phyloP scores from a whole-genome alignment of 2,888 invertebrate genomes.

The Acrobeloides nanus region DNA sequence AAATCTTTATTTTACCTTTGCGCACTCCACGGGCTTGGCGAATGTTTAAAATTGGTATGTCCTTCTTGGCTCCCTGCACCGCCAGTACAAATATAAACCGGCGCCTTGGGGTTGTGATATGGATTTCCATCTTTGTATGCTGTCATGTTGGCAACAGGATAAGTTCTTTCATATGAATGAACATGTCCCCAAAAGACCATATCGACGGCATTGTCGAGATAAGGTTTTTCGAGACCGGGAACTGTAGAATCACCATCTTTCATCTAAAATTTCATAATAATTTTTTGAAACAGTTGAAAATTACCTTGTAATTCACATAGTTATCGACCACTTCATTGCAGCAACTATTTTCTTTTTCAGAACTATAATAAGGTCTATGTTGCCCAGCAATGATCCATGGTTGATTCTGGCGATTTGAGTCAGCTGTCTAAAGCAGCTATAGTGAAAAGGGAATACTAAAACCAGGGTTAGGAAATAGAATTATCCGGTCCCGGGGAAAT shows the following conservation, averaged over 20 bases:
- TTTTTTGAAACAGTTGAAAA: no score
- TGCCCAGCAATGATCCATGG: constrained; percentile 79
- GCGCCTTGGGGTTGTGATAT: constrained; percentile 71
- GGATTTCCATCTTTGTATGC: no score
- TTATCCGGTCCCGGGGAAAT: no score
- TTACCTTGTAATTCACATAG: no score
- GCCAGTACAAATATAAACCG: constrained; percentile 80
- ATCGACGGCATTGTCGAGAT: constrained; percentile 81
- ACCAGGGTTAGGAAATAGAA: no score
- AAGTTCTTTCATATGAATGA: constrained; percentile 68
- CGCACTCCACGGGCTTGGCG: no score
- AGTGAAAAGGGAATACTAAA: no score
- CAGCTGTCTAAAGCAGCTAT: no score
- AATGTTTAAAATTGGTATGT: no score
- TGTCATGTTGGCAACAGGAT: constrained; percentile 63
- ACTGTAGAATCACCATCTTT: constrained; percentile 44
- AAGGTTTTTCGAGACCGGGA: constrained; percentile 69
- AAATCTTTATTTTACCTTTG: neutral
- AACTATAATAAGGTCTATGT: constrained; percentile 85
- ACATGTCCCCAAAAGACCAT: constrained; percentile 91
- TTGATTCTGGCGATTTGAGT: constrained; percentile 64
- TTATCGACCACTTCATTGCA: no score
- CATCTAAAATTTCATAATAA: neutral
- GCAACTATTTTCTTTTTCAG: no score
- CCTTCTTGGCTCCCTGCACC: constrained; percentile 62